Base-by-base conservation (phyloP, 2,797 vertebrate genomes). In the Allobates femoralis region DNA sequence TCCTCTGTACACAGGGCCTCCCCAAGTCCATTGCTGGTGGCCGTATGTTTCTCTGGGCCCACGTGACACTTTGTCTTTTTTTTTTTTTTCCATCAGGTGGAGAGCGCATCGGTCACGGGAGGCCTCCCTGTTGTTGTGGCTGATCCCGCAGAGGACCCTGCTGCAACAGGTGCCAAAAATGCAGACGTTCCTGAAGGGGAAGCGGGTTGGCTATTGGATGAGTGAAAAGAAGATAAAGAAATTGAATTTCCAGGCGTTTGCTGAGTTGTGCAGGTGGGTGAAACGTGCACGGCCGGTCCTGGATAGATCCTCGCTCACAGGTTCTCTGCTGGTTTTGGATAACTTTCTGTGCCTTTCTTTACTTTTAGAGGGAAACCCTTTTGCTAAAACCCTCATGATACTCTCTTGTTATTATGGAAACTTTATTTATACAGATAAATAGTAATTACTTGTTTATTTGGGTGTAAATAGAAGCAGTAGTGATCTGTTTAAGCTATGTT, bases 201-300 rank as follows among this genome's bases (percentile, higher is more conserved):
- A 97, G 91, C 93, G 97, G 90, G 97, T 99, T 87, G 98, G 97
- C 88, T 99, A 98, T 93, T 99, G 98, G 98, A 96, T 99, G 94
- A 99, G 97, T 88, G 98, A 99, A 91, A 99, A 99, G 95, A 99
- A 99, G 92, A 97, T 97, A 94, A 98, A 98, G 94, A 99, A 99
- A 90, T 96, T 99, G 86, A 98, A 99, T 95, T 99, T 99, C 81
- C 96, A 98, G 94, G 97, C 97, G 91, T 99, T 99, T 91, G 96
- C 97, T 21, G 98, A 98, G 90, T 91, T 99, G 93, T 99, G 98
- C 97, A 98, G 97, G 98, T 98, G 92, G 91, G 95, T 74, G 23
- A 16, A 46, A 46, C 11, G 41, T 46, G 41, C 41, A 5, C 8
- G 3, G 37, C 37, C 37, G 37, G 37, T 41, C 37, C 37, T 41